These are phyloP conservation scores for Pectinophora gossypiella DNA, from an alignment of 1,140 invertebrate species.

Conservation along the genomic window DNA sequence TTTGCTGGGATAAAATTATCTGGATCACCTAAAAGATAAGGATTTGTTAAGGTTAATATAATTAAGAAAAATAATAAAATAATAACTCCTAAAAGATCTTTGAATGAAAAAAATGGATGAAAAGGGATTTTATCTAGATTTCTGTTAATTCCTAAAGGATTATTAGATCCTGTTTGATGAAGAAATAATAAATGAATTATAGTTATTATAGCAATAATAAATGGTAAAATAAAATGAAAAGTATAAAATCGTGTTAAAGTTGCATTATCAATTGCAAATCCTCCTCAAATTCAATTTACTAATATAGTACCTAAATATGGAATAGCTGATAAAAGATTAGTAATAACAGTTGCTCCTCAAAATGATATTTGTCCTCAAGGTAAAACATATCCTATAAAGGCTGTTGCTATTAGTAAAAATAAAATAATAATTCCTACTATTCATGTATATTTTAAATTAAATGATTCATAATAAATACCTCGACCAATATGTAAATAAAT, in stretches of 20 bases:
- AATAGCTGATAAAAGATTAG: slow-evolving; percentile 81
- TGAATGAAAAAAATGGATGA: too few relatives aligned
- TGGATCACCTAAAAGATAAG: slow-evolving; percentile 79
- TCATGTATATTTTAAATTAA: slow-evolving; percentile 75
- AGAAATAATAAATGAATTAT: slow-evolving; percentile 79
- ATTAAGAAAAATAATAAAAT: slow-evolving; percentile 70
- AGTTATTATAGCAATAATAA: slow-evolving; percentile 77
- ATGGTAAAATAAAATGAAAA: slow-evolving; percentile 83
- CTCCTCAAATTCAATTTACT: slow-evolving; percentile 81
- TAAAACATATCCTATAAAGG: slow-evolving; percentile 82
- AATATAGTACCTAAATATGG: slow-evolving; percentile 77
- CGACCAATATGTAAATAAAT: slow-evolving; percentile 74
- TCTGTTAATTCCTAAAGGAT: too few relatives aligned
- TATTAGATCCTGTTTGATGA: too few relatives aligned
- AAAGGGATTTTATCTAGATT: too few relatives aligned
- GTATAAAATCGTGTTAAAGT: slow-evolving; percentile 83
- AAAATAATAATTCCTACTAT: slow-evolving; percentile 76
- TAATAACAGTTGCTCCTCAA: slow-evolving; percentile 84
- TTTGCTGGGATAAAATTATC: slow-evolving; percentile 84
- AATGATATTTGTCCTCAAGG: slow-evolving; percentile 85
- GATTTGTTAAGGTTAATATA: slow-evolving; percentile 65
- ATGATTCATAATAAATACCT: slow-evolving; percentile 77
- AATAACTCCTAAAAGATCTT: slow-evolving; percentile 77
- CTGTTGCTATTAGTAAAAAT: slow-evolving; percentile 78
- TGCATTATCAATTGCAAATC: slow-evolving; percentile 81